phyloP scores from a whole-genome alignment of 2,113 vertebrate species.

The Piaya cayana region DNA sequence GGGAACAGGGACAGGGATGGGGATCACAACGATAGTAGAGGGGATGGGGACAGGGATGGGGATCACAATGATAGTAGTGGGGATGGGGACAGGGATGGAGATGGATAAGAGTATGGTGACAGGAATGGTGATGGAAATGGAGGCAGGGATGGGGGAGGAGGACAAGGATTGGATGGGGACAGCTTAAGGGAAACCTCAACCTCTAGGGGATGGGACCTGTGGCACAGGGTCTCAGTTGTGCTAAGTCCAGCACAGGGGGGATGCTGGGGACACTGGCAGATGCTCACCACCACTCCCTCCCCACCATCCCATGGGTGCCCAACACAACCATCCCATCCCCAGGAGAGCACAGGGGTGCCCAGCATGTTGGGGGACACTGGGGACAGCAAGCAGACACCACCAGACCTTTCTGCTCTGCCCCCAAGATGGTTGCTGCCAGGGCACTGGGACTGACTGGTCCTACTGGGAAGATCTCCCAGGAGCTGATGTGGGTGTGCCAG shows the following conservation, averaged over 20 bases:
- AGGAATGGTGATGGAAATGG: too few relatives aligned
- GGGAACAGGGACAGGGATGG: too few relatives aligned
- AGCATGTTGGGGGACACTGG: accelerated
- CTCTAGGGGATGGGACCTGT: not conserved
- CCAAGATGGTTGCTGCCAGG: not conserved
- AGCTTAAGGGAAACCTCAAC: not conserved
- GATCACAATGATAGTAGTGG: too few relatives aligned
- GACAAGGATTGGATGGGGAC: too few relatives aligned
- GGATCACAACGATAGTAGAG: too few relatives aligned
- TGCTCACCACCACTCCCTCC: not conserved
- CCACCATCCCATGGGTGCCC: accelerated
- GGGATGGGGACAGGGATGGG: too few relatives aligned
- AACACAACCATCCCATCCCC: not conserved
- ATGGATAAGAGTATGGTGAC: too few relatives aligned
- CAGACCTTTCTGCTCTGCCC: not conserved
- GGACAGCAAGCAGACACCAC: not conserved
- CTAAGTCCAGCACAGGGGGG: accelerated
- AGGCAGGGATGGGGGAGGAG: too few relatives aligned
- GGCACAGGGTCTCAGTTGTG: not conserved
- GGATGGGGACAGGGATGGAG: too few relatives aligned
- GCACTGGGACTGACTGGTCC: not conserved
- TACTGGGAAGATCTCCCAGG: not conserved
- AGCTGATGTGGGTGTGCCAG: accelerated
- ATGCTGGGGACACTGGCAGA: not conserved
- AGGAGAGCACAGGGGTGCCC: accelerated